Evolutionary conservation across 1,140 invertebrate species (phyloP), one percentile per base, ranked within the genome.

Genomic region (Heliconius melpomene): DNA sequence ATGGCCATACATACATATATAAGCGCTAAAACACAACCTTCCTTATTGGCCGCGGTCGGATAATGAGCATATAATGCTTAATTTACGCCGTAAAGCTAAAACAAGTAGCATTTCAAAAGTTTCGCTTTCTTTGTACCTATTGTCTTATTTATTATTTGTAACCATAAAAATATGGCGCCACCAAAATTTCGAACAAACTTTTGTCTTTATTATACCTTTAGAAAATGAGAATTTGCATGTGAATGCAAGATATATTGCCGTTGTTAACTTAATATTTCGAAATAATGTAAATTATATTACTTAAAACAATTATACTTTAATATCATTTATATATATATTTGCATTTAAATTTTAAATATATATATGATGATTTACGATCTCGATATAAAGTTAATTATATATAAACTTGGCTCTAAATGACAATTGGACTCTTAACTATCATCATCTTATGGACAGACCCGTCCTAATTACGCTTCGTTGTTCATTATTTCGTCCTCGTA

Each of bases 231-330:
- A 66, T 66, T 66, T 66, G 60, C 60, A 66, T 66, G 26, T 66
- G 60, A 66, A 66, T 66, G 23, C 60, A 66, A 66, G 29, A 66
- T 66, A 66, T 66, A 66, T 66, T 66, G 60, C 11, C 29, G 60
- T 66, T 66, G 8, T 66, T 29, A 66, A 66, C 60, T 66, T 6
- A 66, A 66, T 66, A 66, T 66, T 66, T 26, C 13, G 13, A 16
- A 66, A 16, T 66, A 16, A 66, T 66, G 23, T 0, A 29, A 26
- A 16, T 66, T 66, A 26, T 26, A 26, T 66, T 13, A 23, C 18
- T 60, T 11, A 23, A 23, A 60, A 60, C n/a, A 60, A 26, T 60
- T 60, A 23, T 0, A 2, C 54, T 60, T 60, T 26, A 3, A 60
- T 23, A 11, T 60, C n/a, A 9, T 46, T 13, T 46, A 16, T 46